Base-by-base conservation (phyloP, 2,113 vertebrate species). In the Callionymus lyra region DNA sequence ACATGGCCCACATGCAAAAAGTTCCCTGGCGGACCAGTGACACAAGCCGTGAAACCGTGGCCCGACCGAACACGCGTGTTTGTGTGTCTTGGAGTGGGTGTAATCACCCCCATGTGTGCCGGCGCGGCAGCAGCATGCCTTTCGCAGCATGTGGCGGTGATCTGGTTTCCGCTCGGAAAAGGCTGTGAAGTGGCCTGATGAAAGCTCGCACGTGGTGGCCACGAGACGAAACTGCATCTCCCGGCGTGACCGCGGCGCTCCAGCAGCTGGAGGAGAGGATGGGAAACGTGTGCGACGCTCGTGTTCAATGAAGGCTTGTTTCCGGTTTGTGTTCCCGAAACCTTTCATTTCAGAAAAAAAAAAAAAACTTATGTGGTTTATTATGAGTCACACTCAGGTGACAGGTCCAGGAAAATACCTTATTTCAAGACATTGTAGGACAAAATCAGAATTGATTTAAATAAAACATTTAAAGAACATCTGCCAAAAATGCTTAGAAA, bases 81-180 rank as follows among this genome's bases (percentile, higher is more conserved):
- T 65, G 53, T 39, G 39, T 54, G 50, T 58, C 50, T 56, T 5
- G 18, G 49, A 12, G 16, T 40, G 56, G 15, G 43, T 21, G 21
- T 63, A 48, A 64, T 64, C 53, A 53, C 43, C 54, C 27, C 51
- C 6, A 36, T 31, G 46, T 61, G 58, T 64, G 56, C 38, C 54
- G 62, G 46, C 14, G 48, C 3, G 1, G 40, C 17, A 4, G 46
- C 21, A 43, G 43, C 10, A 15, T 43, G 59, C 41, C 49, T 46
- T n/a, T 42, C 48, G 31, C 71, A 53, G 48, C 49, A 42, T 58
- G 65, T 50, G 59, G 44, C 6, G 53, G 46, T 55, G 51, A 44
- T 72, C 59, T 57, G 54, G 68, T 68, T 76, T 76, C 68, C 50
- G 18, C 63, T 72, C 53, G 11, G n/a, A 50, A n/a, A n/a, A 10